Conservation (phyloP, 1,140 invertebrate species). For the Papilio polyxenes region DNA sequence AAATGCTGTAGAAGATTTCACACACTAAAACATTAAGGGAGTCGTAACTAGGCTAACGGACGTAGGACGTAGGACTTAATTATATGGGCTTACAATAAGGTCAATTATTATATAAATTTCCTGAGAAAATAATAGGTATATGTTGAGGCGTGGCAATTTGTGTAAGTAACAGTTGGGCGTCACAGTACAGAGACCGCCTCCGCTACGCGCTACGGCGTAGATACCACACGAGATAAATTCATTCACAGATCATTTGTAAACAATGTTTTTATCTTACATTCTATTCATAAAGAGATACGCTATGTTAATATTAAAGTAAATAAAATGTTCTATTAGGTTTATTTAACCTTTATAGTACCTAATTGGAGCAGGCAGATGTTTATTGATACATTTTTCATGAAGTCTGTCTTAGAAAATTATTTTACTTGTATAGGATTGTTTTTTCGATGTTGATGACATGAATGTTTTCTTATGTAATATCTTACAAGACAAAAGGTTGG, state of each 20-base stretch:
- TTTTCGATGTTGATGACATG: too few relatives aligned
- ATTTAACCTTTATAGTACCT: not conserved
- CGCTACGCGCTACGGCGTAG: conserved; percentile 47
- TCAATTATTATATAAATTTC: conserved; percentile 30
- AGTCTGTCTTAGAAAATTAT: too few relatives aligned
- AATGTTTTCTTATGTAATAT: too few relatives aligned
- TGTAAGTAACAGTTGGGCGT: conserved; percentile 42
- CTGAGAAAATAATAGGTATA: not conserved
- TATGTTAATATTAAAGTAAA: not conserved
- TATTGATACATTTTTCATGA: too few relatives aligned
- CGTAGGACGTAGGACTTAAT: too few relatives aligned
- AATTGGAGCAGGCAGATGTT: not conserved
- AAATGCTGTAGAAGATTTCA: not conserved
- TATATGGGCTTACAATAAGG: not conserved
- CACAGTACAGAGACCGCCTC: conserved; percentile 44
- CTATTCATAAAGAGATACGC: conserved; percentile 3
- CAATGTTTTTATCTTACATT: not conserved
- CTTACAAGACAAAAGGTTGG: too few relatives aligned
- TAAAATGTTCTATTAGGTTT: not conserved
- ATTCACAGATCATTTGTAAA: conserved; percentile 31
- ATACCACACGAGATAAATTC: conserved; percentile 35
- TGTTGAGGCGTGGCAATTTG: conserved; percentile 45
- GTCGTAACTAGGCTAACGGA: too few relatives aligned
- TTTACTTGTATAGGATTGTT: too few relatives aligned
- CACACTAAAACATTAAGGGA: not conserved